These are phyloP conservation scores for Psittacula cyanocephala DNA, from an alignment of 2,113 vertebrate species.

Conservation along the genomic window DNA sequence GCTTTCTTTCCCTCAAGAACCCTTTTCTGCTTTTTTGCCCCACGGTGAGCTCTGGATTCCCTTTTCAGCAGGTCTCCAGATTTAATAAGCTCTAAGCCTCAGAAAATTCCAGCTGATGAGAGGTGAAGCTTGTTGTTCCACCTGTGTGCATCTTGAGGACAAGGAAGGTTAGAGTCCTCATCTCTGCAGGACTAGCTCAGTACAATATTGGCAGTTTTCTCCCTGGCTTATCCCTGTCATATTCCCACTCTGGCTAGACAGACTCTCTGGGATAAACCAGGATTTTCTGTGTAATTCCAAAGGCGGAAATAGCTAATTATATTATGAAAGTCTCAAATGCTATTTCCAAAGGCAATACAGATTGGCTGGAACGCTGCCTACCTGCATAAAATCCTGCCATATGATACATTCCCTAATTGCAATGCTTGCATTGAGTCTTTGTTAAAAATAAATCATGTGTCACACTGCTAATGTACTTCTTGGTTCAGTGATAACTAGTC, in stretches of 20 bases:
- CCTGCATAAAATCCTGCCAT: background rate
- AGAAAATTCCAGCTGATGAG: background rate
- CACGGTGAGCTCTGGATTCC: background rate
- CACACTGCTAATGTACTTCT: background rate
- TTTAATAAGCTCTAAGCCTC: background rate
- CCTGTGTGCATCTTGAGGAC: background rate
- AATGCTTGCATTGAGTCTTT: background rate
- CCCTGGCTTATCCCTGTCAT: background rate
- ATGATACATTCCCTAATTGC: background rate
- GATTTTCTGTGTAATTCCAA: background rate
- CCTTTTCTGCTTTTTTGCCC: background rate
- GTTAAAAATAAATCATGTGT: background rate
- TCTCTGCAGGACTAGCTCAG: background rate
- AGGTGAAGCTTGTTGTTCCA: background rate
- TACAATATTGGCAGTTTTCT: background rate
- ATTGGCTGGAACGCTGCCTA: background rate
- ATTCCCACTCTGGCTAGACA: background rate
- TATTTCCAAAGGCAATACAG: background rate
- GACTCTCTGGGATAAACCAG: background rate
- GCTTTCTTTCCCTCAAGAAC: background rate
- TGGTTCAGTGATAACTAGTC: background rate
- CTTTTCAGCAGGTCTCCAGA: background rate
- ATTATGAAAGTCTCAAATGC: background rate
- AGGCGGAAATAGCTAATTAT: background rate
- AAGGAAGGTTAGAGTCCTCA: background rate